Evolutionary conservation across 2,888 invertebrate genomes (phyloP).

Genomic region (Dryocosmus kuriphilus): DNA sequence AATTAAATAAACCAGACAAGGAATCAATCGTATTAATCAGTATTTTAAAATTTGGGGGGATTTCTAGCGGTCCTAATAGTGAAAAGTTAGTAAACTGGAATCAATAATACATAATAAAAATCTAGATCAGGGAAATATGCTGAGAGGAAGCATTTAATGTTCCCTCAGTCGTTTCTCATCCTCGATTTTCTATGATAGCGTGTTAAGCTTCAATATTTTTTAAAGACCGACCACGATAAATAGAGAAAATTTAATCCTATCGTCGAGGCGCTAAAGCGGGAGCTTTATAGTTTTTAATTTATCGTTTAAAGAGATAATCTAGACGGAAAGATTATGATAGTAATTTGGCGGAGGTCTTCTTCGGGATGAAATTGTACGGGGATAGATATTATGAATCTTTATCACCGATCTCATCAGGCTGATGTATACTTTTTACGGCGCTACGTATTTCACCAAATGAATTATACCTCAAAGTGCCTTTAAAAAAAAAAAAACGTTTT

Average conservation of each 20-base stretch:
- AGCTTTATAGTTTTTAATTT: constrained; percentile 56
- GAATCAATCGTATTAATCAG: not conserved
- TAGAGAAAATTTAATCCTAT: constrained; percentile 56
- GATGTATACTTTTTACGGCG: constrained; percentile 50
- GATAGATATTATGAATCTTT: constrained; percentile 59
- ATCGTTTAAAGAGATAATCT: constrained; percentile 47
- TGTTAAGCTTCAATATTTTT: constrained; percentile 51
- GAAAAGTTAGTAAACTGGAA: not conserved
- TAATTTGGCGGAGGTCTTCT: constrained; percentile 47
- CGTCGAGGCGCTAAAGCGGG: constrained; percentile 17
- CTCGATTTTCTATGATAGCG: constrained; percentile 26
- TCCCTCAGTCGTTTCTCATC: not conserved
- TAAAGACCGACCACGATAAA: constrained; percentile 55
- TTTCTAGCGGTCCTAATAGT: not conserved
- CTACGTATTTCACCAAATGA: constrained; percentile 23
- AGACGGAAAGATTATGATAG: constrained; percentile 49
- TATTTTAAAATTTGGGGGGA: not conserved
- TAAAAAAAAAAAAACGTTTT: constrained; percentile 1
- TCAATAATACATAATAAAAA: not conserved
- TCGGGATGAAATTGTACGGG: constrained; percentile 26
- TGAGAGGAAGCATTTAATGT: not conserved
- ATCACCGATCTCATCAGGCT: constrained; percentile 51
- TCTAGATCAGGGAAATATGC: not conserved
- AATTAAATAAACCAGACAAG: not conserved
- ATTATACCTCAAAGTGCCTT: constrained; percentile 8